Base-by-base conservation (phyloP, 92 coral and sea anemone genomes). In the Parazoanthus darwini region DNA sequence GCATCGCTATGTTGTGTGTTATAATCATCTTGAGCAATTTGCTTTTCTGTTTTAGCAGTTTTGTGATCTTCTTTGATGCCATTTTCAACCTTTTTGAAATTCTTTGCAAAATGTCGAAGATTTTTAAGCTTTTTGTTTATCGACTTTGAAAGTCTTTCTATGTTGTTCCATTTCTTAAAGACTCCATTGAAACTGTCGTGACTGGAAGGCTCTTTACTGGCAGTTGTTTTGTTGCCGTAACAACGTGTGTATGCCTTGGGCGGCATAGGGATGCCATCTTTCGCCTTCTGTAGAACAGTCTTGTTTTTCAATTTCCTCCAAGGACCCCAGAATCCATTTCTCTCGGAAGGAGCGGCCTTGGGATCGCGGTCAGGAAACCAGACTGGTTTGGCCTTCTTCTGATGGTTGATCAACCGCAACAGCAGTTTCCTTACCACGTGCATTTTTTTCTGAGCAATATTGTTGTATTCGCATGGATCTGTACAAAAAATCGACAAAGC, bases 381-480 rank as follows among this genome's bases (percentile, higher is more conserved):
- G n/a, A 92, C 93, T 42, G 97, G 90, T 36, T 89, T 88, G 10
- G 92, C 97, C 44, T 83, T 82, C 29, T 67, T 86, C 88, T 97
- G 97, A 20, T 89, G 89, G 13, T 89, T 44, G 56, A 93, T 86
- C 14, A 97, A 93, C 23, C 93, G 91, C 13, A 51, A 48, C 5
- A 97, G 78, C 79, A 97, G 81, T 2, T 59, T 78, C 37, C 89
- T 89, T 0, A 94, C 99, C 42, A 85, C 90, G 23, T 77, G 87
- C 23, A 90, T 86, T 66, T 97, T 91, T 23, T 83, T 89, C 50
- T 87, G 80, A 7, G 96, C 98, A 36, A 97, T 82, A 72, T 96
- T 94, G 89, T 93, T 94, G 88, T 90, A 94, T 77, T 97, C 99
- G 77, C 99, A 97, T 2, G 99, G 99, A 86, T 97, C 99, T 97